phyloP scores from a whole-genome alignment of 2,888 invertebrate species.

The Aspidiotus destructor region DNA sequence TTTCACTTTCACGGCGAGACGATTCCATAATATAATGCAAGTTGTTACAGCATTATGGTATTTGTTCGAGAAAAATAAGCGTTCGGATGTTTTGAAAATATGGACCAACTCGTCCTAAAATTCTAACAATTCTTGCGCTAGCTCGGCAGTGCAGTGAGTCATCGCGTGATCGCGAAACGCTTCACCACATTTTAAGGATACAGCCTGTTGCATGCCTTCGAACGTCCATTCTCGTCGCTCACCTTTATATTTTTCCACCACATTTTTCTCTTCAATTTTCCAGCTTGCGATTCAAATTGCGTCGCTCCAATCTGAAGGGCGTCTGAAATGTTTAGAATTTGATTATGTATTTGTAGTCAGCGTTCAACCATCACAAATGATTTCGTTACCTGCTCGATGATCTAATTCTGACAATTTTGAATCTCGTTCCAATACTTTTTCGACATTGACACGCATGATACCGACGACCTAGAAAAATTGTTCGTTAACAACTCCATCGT shows the following conservation, averaged over 20 bases:
- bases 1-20: too few relatives aligned
- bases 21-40: too few relatives aligned
- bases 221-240: slow-evolving; percentile 32
- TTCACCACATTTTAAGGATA: background rate
- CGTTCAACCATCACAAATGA: background rate
- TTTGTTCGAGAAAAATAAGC: too few relatives aligned
- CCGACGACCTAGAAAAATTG: slow-evolving; percentile 60
- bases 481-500: background rate
- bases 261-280: slow-evolving; percentile 89
- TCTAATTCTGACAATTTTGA: slow-evolving; percentile 89
- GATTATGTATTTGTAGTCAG: background rate
- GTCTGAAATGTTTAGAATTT: slow-evolving; percentile 50
- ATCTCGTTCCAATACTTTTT: slow-evolving; percentile 91
- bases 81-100: too few relatives aligned
- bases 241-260: slow-evolving; percentile 95
- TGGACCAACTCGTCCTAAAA: too few relatives aligned
- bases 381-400: slow-evolving; percentile 64
- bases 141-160: too few relatives aligned
- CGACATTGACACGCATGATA: slow-evolving; percentile 92
- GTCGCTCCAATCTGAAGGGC: slow-evolving; percentile 88
- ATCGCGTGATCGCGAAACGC: too few relatives aligned
- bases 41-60: too few relatives aligned
- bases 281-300: slow-evolving; percentile 93
- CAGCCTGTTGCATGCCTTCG: slow-evolving; percentile 4
- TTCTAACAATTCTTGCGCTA: too few relatives aligned